These are phyloP conservation scores for Cloeon dipterum DNA, from an alignment of 2,888 invertebrate genomes.

Conservation along the genomic window DNA sequence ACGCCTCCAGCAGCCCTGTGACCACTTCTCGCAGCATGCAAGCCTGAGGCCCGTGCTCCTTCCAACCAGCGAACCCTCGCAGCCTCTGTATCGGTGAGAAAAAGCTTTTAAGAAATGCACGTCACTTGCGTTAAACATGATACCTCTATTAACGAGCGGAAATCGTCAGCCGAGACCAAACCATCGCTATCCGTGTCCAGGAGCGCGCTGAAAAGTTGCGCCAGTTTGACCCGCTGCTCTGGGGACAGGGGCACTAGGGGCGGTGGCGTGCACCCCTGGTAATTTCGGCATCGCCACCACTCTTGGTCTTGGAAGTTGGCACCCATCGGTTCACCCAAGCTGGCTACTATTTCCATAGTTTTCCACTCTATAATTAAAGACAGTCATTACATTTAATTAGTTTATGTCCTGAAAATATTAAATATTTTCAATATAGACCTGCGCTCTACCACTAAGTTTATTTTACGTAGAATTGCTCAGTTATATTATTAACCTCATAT, in stretches of 20 bases:
- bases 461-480: no score
- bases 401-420: no score
- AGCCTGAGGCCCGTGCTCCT: slow-evolving; percentile 44
- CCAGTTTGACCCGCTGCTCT: slow-evolving; percentile 42
- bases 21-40: slow-evolving; percentile 47
- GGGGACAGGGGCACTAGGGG: slow-evolving; percentile 20
- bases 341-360: no score
- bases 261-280: slow-evolving; percentile 19
- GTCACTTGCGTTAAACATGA: neutral
- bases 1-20: slow-evolving; percentile 41
- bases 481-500: no score
- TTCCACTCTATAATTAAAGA: no score
- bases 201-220: slow-evolving; percentile 43
- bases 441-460: no score
- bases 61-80: slow-evolving; percentile 56
- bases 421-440: no score
- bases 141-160: slow-evolving; percentile 43
- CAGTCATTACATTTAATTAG: no score
- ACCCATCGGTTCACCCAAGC: no score
- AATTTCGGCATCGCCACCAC: slow-evolving; percentile 24
- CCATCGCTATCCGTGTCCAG: slow-evolving; percentile 49
- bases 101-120: neutral
- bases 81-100: slow-evolving; percentile 18
- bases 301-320: no score
- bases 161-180: slow-evolving; percentile 43